A percentile compares a stretch with the other conserved stretches of the same genome.
Conservation (phyloP, 2,113 vertebrate species). For the Phyllostomus discolor region DNA sequence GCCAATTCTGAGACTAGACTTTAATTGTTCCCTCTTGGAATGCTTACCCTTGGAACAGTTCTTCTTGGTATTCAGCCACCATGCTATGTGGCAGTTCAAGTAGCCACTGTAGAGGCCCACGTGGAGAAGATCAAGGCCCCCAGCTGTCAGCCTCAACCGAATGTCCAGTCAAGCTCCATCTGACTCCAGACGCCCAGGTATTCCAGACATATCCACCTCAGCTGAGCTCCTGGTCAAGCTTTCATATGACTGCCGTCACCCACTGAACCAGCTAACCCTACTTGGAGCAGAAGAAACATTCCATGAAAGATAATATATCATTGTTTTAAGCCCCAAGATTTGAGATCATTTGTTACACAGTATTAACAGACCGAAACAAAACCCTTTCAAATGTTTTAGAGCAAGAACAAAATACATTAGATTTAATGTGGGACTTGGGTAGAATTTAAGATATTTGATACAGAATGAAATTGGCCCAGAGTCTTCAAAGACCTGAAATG, state of each 20-base stretch:
- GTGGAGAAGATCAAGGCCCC: neutral
- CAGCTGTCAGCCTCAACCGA: neutral
- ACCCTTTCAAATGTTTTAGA: neutral
- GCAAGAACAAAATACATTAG: neutral
- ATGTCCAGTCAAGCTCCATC: neutral
- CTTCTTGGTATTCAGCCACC: neutral
- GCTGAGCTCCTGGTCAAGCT: neutral
- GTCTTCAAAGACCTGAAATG: neutral
- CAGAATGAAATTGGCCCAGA: neutral
- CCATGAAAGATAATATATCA: neutral
- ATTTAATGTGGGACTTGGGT: neutral
- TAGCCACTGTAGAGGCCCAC: neutral
- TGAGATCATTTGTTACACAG: constrained; percentile 1
- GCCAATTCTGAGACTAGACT: neutral
- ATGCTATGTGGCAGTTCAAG: neutral
- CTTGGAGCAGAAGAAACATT: neutral
- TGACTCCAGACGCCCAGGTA: neutral
- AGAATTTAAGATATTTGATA: neutral
- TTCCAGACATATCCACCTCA: neutral
- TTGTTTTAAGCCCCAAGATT: neutral
- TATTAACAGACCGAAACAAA: constrained; percentile 33
- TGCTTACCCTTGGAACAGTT: neutral
- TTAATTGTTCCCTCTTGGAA: neutral
- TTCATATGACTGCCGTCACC: neutral
- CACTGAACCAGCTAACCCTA: neutral